Evolutionary conservation across 2,888 invertebrate genomes (phyloP).

Genomic region (Monopis laevigella): DNA sequence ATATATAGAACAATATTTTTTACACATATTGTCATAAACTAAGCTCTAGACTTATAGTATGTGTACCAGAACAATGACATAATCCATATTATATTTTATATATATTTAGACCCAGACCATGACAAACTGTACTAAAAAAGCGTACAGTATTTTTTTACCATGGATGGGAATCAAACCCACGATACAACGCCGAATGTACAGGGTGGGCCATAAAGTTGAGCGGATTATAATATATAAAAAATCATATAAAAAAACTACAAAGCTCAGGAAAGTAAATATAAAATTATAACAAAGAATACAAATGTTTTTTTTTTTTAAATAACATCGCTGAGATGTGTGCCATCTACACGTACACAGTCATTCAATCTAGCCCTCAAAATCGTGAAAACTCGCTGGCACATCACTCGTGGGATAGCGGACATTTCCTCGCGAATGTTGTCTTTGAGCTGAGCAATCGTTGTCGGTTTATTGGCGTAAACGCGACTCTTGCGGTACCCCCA

Average conservation of each 20-base stretch:
- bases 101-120: too few relatives aligned
- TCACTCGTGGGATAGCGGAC: conserved; percentile 15
- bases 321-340: conserved; percentile 16
- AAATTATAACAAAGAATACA: conserved; percentile 12
- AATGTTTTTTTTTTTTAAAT: conserved; percentile 16
- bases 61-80: too few relatives aligned
- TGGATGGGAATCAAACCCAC: too few relatives aligned
- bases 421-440: conserved; percentile 14
- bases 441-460: conserved; percentile 3
- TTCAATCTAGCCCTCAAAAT: conserved; percentile 18
- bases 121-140: too few relatives aligned
- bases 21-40: not conserved
- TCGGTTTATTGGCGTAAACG: conserved; percentile 13
- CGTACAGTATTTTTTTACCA: too few relatives aligned
- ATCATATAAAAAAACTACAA: conserved; percentile 13
- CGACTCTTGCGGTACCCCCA: conserved; percentile 11
- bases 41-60: too few relatives aligned
- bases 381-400: conserved; percentile 17
- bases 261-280: conserved; percentile 12
- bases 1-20: not conserved
- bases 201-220: conserved; percentile 10
- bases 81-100: too few relatives aligned
- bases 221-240: conserved; percentile 11
- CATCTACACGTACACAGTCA: conserved; percentile 14
- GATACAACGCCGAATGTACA: too few relatives aligned